phyloP scores from a whole-genome alignment of 2,888 invertebrate genomes.

The Pterostichus madidus region DNA sequence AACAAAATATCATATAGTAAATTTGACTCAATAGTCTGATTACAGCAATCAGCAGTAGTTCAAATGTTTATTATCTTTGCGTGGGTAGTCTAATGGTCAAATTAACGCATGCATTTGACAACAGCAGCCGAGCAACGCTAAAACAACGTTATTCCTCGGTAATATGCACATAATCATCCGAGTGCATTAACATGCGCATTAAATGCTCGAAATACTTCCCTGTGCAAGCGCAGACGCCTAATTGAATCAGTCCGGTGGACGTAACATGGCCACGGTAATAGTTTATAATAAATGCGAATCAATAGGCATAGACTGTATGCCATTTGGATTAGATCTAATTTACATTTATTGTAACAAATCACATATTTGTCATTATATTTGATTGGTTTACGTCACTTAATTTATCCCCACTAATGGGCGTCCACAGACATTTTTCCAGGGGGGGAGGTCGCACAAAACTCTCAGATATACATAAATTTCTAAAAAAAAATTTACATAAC shows the following conservation, averaged over 20 bases:
- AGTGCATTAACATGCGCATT: conserved; percentile 35
- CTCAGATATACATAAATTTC: no score
- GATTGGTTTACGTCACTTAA: no score
- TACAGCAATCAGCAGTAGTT: not conserved
- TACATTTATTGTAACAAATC: no score
- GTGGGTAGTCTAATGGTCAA: conserved; percentile 2
- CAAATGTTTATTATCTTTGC: conserved; percentile 47
- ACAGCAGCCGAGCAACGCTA: conserved; percentile 7
- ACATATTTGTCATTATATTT: no score
- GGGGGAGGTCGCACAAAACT: no score
- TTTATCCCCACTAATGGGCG: no score
- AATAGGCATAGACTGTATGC: not conserved
- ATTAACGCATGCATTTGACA: conserved; percentile 30
- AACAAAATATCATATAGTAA: no score
- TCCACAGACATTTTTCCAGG: no score
- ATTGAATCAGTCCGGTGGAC: not conserved
- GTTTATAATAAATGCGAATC: conserved; percentile 3
- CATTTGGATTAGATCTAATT: no score
- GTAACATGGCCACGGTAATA: not conserved
- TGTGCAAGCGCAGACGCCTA: conserved; percentile 11
- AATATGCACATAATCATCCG: conserved; percentile 56
- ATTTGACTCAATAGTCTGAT: no score
- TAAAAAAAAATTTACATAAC: no score
- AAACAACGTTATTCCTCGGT: conserved; percentile 38
- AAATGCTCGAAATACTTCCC: conserved; percentile 25